These are phyloP conservation scores for Lithobius niger DNA, from an alignment of 1,140 invertebrate species.

Conservation along the genomic window DNA sequence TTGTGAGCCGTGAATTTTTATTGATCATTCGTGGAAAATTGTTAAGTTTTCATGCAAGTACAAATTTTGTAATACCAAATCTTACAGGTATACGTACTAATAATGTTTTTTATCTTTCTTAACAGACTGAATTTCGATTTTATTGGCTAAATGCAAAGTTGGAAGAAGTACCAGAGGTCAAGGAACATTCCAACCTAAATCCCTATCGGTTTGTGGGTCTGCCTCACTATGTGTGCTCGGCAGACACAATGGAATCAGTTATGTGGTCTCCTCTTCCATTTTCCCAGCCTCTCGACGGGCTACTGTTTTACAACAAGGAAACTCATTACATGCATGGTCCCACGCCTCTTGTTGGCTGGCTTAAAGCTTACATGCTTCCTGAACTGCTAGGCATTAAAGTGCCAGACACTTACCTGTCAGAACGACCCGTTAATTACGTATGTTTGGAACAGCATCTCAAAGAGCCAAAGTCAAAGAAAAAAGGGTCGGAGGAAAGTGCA, in stretches of 20 bases:
- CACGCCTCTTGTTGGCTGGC: conserved; percentile 76
- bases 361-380: conserved; percentile 71
- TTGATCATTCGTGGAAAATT: too few species aligned
- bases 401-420: conserved; percentile 28
- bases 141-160: conserved; percentile 58
- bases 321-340: conserved; percentile 57
- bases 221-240: conserved; percentile 33
- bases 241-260: conserved; percentile 19
- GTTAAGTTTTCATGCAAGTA: too few species aligned
- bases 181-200: conserved; percentile 31
- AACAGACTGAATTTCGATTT: conserved; percentile 55
- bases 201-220: conserved; percentile 37
- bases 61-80: background rate
- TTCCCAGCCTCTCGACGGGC: conserved; percentile 45
- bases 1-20: too few species aligned
- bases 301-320: conserved; percentile 67
- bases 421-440: conserved; percentile 32
- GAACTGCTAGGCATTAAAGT: conserved; percentile 52
- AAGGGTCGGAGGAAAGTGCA: too few species aligned
- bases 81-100: conserved; percentile 7
- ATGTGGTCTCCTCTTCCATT: conserved; percentile 22
- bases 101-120: conserved; percentile 14
- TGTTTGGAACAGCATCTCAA: conserved; percentile 25
- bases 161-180: conserved; percentile 39
- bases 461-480: too few species aligned